These are phyloP conservation scores for Syngnathus rostellatus DNA, from an alignment of 2,797 vertebrate species.

Conservation along the genomic window DNA sequence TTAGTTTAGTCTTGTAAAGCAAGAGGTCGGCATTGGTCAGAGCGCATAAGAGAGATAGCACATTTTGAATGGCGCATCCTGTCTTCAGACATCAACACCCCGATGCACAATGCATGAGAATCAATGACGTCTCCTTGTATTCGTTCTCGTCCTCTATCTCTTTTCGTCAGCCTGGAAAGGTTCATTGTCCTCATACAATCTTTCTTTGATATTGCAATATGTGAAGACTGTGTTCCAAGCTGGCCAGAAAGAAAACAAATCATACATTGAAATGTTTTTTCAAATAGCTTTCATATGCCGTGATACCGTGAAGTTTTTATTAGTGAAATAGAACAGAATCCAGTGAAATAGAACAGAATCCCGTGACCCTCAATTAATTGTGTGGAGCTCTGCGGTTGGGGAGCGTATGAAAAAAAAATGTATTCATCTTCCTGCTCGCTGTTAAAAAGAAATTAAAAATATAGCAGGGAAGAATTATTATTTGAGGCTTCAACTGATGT, in stretches of 20 bases:
- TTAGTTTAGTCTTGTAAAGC: not conserved
- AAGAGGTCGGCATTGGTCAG: not conserved
- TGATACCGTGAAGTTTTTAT: not conserved
- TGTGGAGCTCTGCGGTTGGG: not conserved
- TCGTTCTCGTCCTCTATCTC: not conserved
- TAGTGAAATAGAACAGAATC: not conserved
- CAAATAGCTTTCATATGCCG: not conserved
- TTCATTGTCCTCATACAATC: not conserved
- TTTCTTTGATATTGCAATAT: not conserved
- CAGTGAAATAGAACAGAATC: not conserved
- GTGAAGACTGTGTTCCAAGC: not conserved
- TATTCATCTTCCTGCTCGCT: not conserved
- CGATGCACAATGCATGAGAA: not conserved
- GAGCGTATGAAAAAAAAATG: not conserved
- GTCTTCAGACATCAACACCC: not conserved
- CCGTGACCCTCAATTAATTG: not conserved
- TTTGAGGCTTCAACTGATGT: not conserved
- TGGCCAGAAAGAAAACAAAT: not conserved
- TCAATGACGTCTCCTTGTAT: not conserved
- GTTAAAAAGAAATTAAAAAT: not conserved
- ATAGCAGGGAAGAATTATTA: not conserved
- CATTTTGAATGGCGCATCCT: not conserved
- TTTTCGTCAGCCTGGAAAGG: not conserved
- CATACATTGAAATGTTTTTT: not conserved
- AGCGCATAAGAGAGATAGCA: too few species aligned